Conservation (phyloP, 53 echinoderm and acorn worm species). For the Antedon mediterranea region DNA sequence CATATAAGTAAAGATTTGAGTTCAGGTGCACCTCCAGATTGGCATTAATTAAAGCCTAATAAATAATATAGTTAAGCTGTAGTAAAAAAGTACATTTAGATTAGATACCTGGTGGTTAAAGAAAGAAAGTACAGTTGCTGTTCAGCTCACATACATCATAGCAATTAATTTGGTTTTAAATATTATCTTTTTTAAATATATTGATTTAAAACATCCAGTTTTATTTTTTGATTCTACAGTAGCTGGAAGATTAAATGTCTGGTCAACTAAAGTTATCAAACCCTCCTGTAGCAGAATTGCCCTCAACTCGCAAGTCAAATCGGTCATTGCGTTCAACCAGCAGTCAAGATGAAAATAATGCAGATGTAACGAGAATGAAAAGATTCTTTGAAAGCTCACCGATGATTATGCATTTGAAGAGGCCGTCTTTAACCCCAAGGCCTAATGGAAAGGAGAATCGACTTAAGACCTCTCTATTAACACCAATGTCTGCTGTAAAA, state of each 20-base stretch:
- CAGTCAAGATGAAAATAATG: neutral
- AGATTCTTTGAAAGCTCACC: slow-evolving; percentile 14
- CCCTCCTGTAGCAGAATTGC: neutral
- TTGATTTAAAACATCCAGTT: no score
- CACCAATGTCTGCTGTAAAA: slow-evolving; percentile 5
- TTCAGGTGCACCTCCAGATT: no score
- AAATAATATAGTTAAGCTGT: no score
- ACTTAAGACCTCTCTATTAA: neutral
- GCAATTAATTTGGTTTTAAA: no score
- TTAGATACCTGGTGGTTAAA: no score
- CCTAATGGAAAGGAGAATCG: neutral
- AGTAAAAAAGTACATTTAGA: no score
- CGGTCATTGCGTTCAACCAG: neutral
- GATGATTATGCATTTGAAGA: neutral
- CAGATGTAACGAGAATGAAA: slow-evolving; percentile 16
- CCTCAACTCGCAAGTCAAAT: neutral
- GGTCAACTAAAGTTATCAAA: neutral
- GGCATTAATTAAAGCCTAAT: no score
- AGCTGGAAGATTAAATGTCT: neutral
- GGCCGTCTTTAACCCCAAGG: slow-evolving; percentile 1
- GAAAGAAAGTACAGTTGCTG: no score
- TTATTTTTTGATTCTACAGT: no score
- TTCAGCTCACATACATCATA: no score
- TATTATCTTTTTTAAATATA: no score
- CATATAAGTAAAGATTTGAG: no score